Base-by-base conservation (phyloP, 2,113 vertebrate genomes). In the Dicaeum eximium region DNA sequence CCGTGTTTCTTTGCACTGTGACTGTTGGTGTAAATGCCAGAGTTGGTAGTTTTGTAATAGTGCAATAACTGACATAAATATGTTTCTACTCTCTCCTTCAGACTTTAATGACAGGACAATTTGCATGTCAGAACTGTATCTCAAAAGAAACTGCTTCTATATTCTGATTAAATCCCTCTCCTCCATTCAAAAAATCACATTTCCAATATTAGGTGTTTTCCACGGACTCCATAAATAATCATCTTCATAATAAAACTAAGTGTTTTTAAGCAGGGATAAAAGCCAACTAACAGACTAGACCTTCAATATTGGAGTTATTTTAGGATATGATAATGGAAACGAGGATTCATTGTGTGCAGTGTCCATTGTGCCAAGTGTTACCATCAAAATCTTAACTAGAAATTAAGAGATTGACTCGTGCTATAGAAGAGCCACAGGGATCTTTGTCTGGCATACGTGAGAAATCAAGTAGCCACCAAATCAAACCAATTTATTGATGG, bases 351-450 rank as follows among this genome's bases (percentile, higher is more conserved):
- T 86, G 4, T 62, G 28, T 47, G 15, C 57, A 56, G 10, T 15
- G 51, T 5, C 11, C 40, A 40, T 22, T 0, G 1, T 42, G 8
- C 1, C 9, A 83, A 92, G 3, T 17, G 25, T 7, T 45, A 10
- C 18, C 23, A 62, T 22, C 40, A 85, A 87, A 79, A 79, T 66
- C 44, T 62, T 66, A 42, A 27, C 7, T 21, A n/a, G 15, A 56
- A 89, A 58, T 50, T 7, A 62, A 78, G 20, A 53, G 15, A 58
- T 17, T 74, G 25, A 21, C 7, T 42, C 10, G 37, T 61, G 21
- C 18, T 71, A 16, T 11, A 42, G 18, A 25, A 85, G 51, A 86
- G 33, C n/a, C 38, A 31, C 31, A 44, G 35, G 21, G 69, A 53
- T 40, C 4, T 87, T 70, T 3, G 10, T 37, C 17, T 66, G 65